These are phyloP conservation scores for Oplegnathus fasciatus DNA, from an alignment of 2,113 vertebrate genomes.

Conservation along the genomic window DNA sequence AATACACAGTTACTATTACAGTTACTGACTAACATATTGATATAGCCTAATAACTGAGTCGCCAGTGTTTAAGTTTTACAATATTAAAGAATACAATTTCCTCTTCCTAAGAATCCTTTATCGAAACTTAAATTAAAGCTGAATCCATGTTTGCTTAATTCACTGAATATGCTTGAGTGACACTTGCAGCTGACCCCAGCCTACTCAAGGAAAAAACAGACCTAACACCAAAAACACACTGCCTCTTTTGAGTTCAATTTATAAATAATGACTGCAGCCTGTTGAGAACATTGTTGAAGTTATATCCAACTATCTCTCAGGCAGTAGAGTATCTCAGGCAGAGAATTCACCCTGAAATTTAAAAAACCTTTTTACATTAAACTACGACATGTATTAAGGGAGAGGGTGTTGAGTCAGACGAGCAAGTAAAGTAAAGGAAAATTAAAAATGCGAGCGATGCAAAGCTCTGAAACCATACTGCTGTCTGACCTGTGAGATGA, in stretches of 20 bases:
- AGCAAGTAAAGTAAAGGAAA: not conserved
- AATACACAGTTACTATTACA: not conserved
- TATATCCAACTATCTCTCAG: not conserved
- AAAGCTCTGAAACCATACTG: constrained; percentile 33
- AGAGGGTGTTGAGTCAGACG: not conserved
- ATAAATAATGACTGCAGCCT: constrained; percentile 4
- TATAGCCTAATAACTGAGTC: not conserved
- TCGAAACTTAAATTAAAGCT: not conserved
- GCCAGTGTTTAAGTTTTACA: not conserved
- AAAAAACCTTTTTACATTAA: constrained; percentile 9
- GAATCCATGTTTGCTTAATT: not conserved
- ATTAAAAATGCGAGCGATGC: not conserved
- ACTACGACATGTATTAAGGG: not conserved
- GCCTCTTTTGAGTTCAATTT: constrained; percentile 3
- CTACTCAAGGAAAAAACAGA: not conserved
- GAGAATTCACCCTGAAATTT: constrained; percentile 4
- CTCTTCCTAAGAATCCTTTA: not conserved
- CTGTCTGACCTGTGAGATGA: constrained; percentile 47
- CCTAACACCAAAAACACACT: not conserved
- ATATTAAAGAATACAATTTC: not conserved
- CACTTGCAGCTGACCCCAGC: not conserved
- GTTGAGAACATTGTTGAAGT: not conserved
- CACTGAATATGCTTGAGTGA: not conserved
- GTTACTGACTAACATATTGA: not conserved
- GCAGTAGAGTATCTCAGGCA: not conserved